Evolutionary conservation across 2,797 vertebrate species (phyloP), one percentile per base, ranked within the genome.

Genomic region (Ctenopoma multispine): DNA sequence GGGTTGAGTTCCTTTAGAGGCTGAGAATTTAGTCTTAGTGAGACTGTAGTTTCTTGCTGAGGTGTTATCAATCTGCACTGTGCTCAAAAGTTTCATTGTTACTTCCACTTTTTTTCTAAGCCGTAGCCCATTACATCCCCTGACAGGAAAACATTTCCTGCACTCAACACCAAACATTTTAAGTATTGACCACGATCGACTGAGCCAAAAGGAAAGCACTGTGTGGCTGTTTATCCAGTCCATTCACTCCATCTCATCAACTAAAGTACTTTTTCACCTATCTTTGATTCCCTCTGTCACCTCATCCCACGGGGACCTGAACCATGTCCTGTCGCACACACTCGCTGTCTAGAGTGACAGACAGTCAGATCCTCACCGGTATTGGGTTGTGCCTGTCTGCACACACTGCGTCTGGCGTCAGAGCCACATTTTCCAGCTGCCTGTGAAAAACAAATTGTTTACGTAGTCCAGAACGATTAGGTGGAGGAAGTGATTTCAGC

Each of bases 161-260:
- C 61, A 51, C 38, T 63, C 38, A n/a, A 6, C 31, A 43, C 10
- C 20, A 49, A 63, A 58, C 34, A 56, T 50, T 48, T 68, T 31
- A 24, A 48, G 20, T 7, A 3, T 38, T 11, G 20, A 31, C 46
- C 63, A 64, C 59, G 40, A 43, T 62, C 67, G 50, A 3, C 17
- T 36, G 7, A 4, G 18, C 41, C 57, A 20, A 15, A 50, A 43
- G 1, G 17, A 69, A 67, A 63, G 54, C 21, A 17, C 60, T 1
- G 15, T 65, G 72, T 62, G 66, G 50, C 55, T 77, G 67, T 84
- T 78, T 80, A 61, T 77, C 74, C 50, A n/a, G 1, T 58, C 59
- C 69, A 59, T 83, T 85, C 87, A 68, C 72, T 89, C 63, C 55
- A 58, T 69, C 69, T 72, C 82, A 86, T 83, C 83, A 81, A 5